A percentile compares a stretch with the other conserved stretches of the same genome.
Conservation (phyloP, 2,888 invertebrate genomes). For the Globia sparganii region DNA sequence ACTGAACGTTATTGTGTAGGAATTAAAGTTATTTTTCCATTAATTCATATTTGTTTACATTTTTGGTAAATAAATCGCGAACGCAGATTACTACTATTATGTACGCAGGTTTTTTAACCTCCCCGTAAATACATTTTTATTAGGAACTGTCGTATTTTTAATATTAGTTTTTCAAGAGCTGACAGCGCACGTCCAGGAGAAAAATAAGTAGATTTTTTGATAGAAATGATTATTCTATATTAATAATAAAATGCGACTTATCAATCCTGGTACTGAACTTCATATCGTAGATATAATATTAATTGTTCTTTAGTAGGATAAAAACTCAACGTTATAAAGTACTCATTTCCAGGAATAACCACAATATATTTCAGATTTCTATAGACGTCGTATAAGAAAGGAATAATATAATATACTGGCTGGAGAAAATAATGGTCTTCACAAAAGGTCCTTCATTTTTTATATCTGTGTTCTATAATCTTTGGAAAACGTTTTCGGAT, state of each 20-base stretch:
- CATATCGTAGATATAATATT: not conserved
- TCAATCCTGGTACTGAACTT: not conserved
- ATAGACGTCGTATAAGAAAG: conserved; percentile 21
- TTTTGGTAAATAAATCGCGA: too few species aligned
- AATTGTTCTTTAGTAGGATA: not conserved
- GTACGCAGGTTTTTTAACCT: not conserved
- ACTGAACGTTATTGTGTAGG: too few species aligned
- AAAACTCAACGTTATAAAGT: not conserved
- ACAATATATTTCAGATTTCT: conserved; percentile 21
- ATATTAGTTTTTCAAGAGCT: not conserved
- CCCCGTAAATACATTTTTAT: not conserved
- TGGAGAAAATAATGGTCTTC: conserved; percentile 43
- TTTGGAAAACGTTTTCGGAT: conserved; percentile 56
- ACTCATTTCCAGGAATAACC: conserved; percentile 16
- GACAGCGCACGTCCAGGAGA: not conserved
- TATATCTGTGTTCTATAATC: conserved; percentile 59
- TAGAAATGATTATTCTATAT: not conserved
- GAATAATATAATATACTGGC: conserved; percentile 15
- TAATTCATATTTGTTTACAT: too few species aligned
- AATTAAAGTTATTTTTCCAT: too few species aligned
- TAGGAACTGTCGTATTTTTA: not conserved
- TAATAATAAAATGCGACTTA: not conserved
- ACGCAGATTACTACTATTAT: too few species aligned
- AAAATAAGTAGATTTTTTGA: not conserved
- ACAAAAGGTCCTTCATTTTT: conserved; percentile 60